phyloP scores from a whole-genome alignment of 2,888 invertebrate genomes.

The Ophioninae sp. region DNA sequence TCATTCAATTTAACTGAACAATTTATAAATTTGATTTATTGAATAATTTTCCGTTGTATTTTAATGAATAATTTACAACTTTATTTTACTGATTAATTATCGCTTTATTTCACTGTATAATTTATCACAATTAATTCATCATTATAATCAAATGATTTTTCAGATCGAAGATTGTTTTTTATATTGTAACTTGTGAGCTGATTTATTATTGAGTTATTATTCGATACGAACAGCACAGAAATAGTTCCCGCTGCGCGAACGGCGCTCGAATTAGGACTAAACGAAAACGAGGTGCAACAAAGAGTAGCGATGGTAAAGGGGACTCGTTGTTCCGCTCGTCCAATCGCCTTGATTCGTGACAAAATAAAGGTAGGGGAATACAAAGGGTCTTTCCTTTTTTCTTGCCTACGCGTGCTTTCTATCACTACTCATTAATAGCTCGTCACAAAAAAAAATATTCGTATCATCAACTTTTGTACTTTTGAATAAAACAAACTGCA shows the following conservation, averaged over 20 bases:
- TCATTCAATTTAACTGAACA: no score
- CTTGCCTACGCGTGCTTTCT: conserved; percentile 18
- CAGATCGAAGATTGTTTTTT: neutral
- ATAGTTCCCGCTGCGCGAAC: conserved; percentile 42
- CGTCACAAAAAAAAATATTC: no score
- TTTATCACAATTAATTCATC: neutral
- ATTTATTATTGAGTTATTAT: neutral
- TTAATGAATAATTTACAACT: neutral
- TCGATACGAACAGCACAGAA: conserved; percentile 5
- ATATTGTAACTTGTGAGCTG: neutral
- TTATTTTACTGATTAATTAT: no score
- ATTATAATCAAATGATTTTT: neutral
- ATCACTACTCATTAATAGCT: neutral
- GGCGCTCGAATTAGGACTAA: conserved; percentile 61
- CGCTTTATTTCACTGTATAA: neutral
- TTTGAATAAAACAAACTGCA: no score
- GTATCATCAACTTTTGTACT: no score
- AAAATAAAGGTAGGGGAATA: conserved; percentile 55
- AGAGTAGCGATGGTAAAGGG: conserved; percentile 42
- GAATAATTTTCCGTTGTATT: neutral
- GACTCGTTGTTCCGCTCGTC: conserved; percentile 39
- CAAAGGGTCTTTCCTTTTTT: conserved; percentile 57
- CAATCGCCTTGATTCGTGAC: conserved; percentile 44
- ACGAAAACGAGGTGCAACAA: conserved; percentile 20
- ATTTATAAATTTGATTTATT: neutral